Evolutionary conservation across 2,797 vertebrate genomes (phyloP), one percentile per base, ranked within the genome.

Genomic region (Chrysocyon brachyurus): DNA sequence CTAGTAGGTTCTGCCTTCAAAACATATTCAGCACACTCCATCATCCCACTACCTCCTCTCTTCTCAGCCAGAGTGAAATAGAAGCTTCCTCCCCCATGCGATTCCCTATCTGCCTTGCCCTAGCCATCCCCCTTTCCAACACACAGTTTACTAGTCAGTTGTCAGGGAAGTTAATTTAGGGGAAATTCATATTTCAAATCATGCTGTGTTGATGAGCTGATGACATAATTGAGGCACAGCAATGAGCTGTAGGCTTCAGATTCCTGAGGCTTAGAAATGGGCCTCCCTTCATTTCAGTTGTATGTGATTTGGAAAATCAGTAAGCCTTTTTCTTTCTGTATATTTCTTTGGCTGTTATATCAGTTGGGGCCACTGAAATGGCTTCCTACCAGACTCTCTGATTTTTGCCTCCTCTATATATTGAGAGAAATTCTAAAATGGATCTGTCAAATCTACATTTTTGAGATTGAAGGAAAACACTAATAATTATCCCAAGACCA

Each of bases 121-220:
- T 22, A 28, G 3, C 49, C n/a, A 49, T 16, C 24, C 31, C 16
- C 16, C 21, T 36, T 66, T 15, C 40, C 8, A 36, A 3, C 9
- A 59, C 8, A 14, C 0, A 22, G 6, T 14, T 26, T 17, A 61
- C 77, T 14, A 22, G 28, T n/a, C 49, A 52, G 21, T 17, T 77
- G 26, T 52, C 12, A 72, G 86, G 31, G 8, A 59, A 73, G 33
- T 72, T 54, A 36, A 52, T n/a, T 72, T 75, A 64, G 17, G 1
- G 16, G 19, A 5, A 75, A 17, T 26, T 10, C 22, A 33, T 11
- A 84, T 57, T 72, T 61, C 21, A 59, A 14, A n/a, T 8, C n/a
- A 6, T 14, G 52, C 1, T 31, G 33, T 10, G 2, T 12, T 79
- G 31, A 49, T 1, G 0, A 31, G 0, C 0, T 17, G 64, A 16